Evolutionary conservation across 2,888 invertebrate genomes (phyloP).

Genomic region (Dynastes hyllus): DNA sequence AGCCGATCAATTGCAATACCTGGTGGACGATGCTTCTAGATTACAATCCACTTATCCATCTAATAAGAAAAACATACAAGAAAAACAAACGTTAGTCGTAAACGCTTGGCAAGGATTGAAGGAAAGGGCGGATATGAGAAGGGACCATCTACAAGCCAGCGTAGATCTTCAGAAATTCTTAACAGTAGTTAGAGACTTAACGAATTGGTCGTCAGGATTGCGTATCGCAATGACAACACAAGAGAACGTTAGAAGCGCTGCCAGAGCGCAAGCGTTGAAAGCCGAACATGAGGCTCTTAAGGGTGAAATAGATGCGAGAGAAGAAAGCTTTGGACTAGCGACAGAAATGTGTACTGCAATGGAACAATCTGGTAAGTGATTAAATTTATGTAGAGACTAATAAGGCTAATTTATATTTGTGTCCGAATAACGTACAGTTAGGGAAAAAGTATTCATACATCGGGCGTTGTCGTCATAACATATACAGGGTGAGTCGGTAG

Average conservation of each 20-base stretch:
- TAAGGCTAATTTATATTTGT: neutral
- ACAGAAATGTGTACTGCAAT: conserved; percentile 87
- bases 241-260: conserved; percentile 87
- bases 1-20: conserved; percentile 91
- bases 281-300: conserved; percentile 89
- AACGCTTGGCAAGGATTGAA: conserved; percentile 87
- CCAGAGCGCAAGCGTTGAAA: conserved; percentile 85
- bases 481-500: no score
- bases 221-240: conserved; percentile 86
- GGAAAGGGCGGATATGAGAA: conserved; percentile 85
- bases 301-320: conserved; percentile 91
- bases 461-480: no score
- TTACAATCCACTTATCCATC: conserved; percentile 91
- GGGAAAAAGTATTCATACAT: no score
- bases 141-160: conserved; percentile 88
- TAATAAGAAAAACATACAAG: conserved; percentile 91
- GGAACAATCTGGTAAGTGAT: conserved; percentile 78
- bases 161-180: conserved; percentile 92
- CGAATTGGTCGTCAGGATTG: conserved; percentile 89
- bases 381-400: neutral
- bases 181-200: conserved; percentile 88
- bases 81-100: conserved; percentile 89
- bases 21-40: conserved; percentile 94
- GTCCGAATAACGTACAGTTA: no score
- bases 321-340: conserved; percentile 84